Conservation (phyloP, 2,888 invertebrate species). For the Ophion obscuratus region DNA sequence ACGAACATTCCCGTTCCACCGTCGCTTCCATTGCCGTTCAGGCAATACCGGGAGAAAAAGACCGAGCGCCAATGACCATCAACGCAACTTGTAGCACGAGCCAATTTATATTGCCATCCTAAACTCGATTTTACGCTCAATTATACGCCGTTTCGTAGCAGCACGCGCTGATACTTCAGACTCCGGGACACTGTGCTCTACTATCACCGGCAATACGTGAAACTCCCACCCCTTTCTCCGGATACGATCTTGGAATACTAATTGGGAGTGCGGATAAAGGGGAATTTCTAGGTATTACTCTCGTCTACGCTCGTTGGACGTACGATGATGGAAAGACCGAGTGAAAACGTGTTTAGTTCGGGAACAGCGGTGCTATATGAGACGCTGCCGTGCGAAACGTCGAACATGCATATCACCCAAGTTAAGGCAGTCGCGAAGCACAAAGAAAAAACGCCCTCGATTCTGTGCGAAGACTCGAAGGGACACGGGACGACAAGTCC, state of each 20-base stretch:
- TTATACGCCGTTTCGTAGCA: constrained; percentile 67
- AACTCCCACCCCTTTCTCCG: constrained; percentile 36
- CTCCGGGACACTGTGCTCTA: constrained; percentile 36
- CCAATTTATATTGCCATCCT: constrained; percentile 70
- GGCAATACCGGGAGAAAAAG: constrained; percentile 24
- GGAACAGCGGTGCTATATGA: neutral
- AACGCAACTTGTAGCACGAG: constrained; percentile 52
- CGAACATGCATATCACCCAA: constrained; percentile 43
- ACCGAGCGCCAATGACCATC: constrained; percentile 38
- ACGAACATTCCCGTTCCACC: constrained; percentile 68
- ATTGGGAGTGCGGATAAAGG: constrained; percentile 55
- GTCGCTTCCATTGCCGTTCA: constrained; percentile 57
- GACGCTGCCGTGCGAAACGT: neutral
- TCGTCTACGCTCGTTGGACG: neutral
- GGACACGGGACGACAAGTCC: constrained; percentile 59
- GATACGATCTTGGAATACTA: constrained; percentile 63
- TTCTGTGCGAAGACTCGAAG: constrained; percentile 28
- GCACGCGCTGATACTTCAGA: constrained; percentile 53
- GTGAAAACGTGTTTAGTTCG: constrained; percentile 12
- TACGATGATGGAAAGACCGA: constrained; percentile 13
- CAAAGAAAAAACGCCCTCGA: neutral
- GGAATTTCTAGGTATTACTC: constrained; percentile 28
- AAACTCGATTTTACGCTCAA: constrained; percentile 73
- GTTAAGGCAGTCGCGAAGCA: neutral
- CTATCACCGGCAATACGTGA: constrained; percentile 57